Conservation (phyloP, 2,113 vertebrate genomes). For the Oreamnos americanus region DNA sequence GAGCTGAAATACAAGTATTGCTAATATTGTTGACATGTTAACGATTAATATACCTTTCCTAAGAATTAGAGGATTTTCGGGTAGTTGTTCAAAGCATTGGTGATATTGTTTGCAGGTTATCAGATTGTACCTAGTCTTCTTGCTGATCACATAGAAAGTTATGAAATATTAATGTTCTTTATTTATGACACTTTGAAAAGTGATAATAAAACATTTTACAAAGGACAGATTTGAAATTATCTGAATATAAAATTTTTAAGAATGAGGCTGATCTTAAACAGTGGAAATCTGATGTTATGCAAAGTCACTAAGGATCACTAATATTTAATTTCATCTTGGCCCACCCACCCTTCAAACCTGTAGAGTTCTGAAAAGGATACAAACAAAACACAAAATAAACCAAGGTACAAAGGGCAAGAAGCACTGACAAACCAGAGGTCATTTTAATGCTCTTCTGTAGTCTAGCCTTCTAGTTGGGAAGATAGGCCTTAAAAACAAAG, state of each 20-base stretch:
- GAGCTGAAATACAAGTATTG: neutral
- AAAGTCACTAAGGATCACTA: neutral
- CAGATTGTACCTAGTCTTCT: neutral
- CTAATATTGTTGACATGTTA: neutral
- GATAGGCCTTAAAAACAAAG: neutral
- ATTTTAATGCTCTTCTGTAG: neutral
- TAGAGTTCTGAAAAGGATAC: neutral
- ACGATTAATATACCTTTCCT: neutral
- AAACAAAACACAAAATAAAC: neutral
- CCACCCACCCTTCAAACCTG: neutral
- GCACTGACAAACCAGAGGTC: neutral
- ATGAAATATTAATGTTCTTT: neutral
- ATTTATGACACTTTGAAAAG: constrained; percentile 7
- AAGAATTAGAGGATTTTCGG: neutral
- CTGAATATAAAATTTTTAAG: neutral
- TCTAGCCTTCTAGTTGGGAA: neutral
- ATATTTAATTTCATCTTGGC: neutral
- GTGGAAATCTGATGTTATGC: neutral
- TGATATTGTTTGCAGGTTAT: neutral
- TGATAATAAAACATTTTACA: neutral
- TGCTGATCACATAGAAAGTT: neutral
- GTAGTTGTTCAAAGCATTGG: neutral
- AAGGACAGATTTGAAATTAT: neutral
- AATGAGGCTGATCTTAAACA: neutral
- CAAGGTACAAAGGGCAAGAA: neutral